These are phyloP conservation scores for Coilia nasus DNA, from an alignment of 2,797 vertebrate species.

Conservation along the genomic window DNA sequence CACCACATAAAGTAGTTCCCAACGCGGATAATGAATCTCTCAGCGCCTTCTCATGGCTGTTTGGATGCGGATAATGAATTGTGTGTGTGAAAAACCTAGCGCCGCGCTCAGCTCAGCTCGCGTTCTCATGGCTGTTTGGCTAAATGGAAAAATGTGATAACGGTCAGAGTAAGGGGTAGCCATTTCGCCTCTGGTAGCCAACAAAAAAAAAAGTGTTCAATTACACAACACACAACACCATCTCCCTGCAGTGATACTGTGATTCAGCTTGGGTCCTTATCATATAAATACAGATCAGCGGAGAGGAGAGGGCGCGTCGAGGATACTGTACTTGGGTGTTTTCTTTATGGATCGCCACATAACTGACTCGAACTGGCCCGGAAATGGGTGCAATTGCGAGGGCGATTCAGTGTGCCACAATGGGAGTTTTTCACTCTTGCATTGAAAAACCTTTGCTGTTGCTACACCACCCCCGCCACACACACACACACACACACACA, in stretches of 20 bases:
- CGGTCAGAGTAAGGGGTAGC: neutral
- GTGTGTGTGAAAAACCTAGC: neutral
- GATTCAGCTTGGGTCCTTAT: neutral
- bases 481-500: too few species aligned
- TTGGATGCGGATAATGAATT: neutral
- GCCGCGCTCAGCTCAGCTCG: neutral
- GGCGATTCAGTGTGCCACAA: neutral
- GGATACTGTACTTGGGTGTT: neutral
- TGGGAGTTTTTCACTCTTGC: neutral
- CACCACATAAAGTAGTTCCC: neutral
- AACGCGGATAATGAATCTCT: neutral
- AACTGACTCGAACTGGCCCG: neutral
- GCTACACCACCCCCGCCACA: neutral
- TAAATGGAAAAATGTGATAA: neutral
- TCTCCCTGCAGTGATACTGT: neutral
- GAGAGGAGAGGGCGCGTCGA: neutral
- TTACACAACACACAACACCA: neutral
- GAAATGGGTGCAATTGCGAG: neutral
- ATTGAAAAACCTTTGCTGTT: neutral
- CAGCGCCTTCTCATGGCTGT: too few species aligned
- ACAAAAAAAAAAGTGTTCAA: neutral
- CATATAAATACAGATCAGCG: conserved; percentile 1
- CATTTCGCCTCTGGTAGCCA: neutral
- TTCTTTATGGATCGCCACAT: neutral
- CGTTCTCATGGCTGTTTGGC: neutral